Conservation (phyloP, 1,140 invertebrate species). For the Gerris buenoi region DNA sequence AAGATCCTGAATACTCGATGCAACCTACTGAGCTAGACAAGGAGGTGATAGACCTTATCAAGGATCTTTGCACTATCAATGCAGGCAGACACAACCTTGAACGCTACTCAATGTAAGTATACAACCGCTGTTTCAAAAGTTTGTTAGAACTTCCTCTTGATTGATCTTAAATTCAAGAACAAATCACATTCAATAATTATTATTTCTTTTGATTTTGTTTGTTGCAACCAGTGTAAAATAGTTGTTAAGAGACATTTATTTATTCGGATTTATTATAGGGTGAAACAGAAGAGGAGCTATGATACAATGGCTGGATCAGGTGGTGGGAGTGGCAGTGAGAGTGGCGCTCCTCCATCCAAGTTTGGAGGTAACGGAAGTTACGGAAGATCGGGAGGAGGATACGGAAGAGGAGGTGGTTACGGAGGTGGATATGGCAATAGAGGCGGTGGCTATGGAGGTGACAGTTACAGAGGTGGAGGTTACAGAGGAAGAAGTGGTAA, state of each 20-base stretch:
- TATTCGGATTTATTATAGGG: too few relatives aligned
- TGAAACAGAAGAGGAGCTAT: background rate
- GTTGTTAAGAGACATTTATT: too few relatives aligned
- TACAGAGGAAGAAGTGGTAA: constrained; percentile 1
- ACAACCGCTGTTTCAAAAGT: background rate
- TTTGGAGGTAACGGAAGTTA: constrained; percentile 14
- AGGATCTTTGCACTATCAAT: constrained; percentile 50
- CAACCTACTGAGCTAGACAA: constrained; percentile 37
- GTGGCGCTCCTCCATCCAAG: constrained; percentile 5
- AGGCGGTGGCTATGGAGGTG: constrained; percentile 3
- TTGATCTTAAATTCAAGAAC: background rate
- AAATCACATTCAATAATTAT: background rate
- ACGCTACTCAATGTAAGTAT: constrained; percentile 7
- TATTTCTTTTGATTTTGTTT: background rate
- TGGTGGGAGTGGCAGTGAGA: background rate
- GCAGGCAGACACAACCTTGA: constrained; percentile 42
- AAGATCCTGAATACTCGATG: constrained; percentile 55
- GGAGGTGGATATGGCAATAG: background rate
- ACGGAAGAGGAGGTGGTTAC: constrained; percentile 12
- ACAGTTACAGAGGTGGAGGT: constrained; percentile 4
- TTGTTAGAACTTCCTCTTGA: background rate
- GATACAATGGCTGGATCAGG: background rate
- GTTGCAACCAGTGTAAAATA: too few relatives aligned
- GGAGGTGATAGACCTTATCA: constrained; percentile 41
- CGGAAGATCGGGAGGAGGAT: constrained; percentile 18